These are phyloP conservation scores for Columba janthina DNA, from an alignment of 2,113 vertebrate genomes.

Conservation along the genomic window DNA sequence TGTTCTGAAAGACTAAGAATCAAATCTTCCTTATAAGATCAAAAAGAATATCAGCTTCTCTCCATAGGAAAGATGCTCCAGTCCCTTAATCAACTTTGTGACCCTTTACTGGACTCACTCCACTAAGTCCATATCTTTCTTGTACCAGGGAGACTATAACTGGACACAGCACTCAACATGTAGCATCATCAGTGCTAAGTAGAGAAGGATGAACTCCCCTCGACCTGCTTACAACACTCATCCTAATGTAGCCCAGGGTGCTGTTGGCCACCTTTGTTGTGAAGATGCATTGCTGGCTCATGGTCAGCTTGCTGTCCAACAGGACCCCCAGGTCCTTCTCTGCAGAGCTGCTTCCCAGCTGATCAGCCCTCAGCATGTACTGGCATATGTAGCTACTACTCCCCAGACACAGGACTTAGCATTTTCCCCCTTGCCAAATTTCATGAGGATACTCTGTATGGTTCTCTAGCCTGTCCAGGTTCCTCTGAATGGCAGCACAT, in stretches of 20 bases:
- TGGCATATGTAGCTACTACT: background rate
- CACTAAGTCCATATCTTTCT: background rate
- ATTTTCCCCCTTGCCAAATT: background rate
- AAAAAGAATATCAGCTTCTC: background rate
- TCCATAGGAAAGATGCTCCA: background rate
- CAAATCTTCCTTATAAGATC: background rate
- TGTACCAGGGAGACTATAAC: background rate
- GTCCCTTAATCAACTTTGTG: too few species aligned
- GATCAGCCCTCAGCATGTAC: background rate
- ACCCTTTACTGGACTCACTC: background rate
- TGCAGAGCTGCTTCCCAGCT: background rate
- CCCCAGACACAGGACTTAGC: background rate
- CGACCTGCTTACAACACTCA: accelerated
- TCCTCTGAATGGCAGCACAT: background rate
- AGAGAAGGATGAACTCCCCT: background rate
- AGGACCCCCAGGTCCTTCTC: background rate
- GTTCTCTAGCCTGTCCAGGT: background rate
- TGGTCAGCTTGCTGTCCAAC: background rate
- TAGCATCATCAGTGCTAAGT: background rate
- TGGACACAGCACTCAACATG: accelerated
- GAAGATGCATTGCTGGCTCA: background rate
- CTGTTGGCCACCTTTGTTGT: accelerated
- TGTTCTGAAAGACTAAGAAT: background rate
- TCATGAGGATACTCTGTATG: background rate
- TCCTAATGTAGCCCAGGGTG: background rate